Conservation (phyloP, 2,888 invertebrate species). For the Noctua comes region DNA sequence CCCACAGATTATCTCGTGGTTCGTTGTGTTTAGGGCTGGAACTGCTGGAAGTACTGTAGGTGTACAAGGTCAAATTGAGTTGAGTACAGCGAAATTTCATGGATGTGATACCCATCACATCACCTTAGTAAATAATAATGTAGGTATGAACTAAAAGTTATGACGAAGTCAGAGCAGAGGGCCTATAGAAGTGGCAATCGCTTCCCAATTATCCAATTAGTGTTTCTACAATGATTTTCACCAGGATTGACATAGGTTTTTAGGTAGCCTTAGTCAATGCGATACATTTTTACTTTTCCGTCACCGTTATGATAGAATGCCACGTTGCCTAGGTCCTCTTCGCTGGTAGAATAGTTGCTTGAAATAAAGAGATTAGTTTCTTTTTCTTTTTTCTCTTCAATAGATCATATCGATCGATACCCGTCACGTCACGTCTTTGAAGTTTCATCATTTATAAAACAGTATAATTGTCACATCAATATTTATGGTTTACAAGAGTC, state of each 20-base stretch:
- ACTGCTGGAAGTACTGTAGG: constrained; percentile 56
- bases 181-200: neutral
- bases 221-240: neutral
- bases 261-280: neutral
- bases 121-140: neutral
- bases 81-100: no score
- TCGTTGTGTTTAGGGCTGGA: constrained; percentile 63
- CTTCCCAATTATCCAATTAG: neutral
- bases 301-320: neutral
- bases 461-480: neutral
- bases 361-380: neutral
- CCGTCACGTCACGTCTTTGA: no score
- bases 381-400: neutral
- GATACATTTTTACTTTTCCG: neutral
- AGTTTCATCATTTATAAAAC: neutral
- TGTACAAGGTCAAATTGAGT: neutral
- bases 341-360: neutral
- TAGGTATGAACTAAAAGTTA: neutral
- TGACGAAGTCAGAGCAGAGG: neutral
- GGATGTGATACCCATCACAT: neutral
- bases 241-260: neutral
- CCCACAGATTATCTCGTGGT: constrained; percentile 72
- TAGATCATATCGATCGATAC: neutral
- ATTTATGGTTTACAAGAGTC: neutral
- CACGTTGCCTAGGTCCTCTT: neutral